Base-by-base conservation (phyloP, 1,140 invertebrate species). In the Trichomalopsis sarcophagae region DNA sequence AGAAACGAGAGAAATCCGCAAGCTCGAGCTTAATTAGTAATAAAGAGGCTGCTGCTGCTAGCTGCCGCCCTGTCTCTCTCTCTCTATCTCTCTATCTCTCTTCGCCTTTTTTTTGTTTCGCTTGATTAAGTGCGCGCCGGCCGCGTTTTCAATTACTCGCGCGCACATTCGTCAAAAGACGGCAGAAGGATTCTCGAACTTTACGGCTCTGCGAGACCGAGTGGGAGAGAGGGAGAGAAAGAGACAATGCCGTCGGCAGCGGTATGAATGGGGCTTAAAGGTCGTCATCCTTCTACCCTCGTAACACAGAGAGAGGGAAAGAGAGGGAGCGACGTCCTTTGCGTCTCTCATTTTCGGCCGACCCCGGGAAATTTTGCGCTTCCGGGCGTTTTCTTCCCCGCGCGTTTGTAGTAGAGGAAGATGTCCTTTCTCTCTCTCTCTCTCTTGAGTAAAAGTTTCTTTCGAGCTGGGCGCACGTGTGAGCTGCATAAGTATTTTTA, bases 321-420 rank as follows among this genome's bases (percentile, higher is more conserved):
- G 83, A 33, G 75, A 73, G 33, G 78, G 77, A 66, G 79, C n/a
- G 76, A 55, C 68, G 68, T 73, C 62, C 73, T 85, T 80, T 75
- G 27, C 44, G 21, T 68, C 78, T 81, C 77, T 47, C 23, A 66
- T 81, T 76, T 85, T 81, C 40, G 55, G 50, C 44, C 47, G 21
- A 23, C 3, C 74, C 33, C 82, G 62, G 55, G 79, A 83, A 84
- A 86, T 81, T 84, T 55, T 73, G 21, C 55, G 23, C 50, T 47
- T 76, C 74, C 73, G 55, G 69, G 14, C 11, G 21, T 78, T 36
- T 6, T 36, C 33, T 3, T 77, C 50, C 69, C 74, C 71, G 75
- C 62, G 9, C 68, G 76, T 27, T 30, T 6, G 1, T 14, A 50
- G 30, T 47, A 13, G 44, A 79, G 17, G 68, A 27, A 83, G 69